Evolutionary conservation across 2,888 invertebrate species (phyloP).

Genomic region (Crossocerus cetratus): DNA sequence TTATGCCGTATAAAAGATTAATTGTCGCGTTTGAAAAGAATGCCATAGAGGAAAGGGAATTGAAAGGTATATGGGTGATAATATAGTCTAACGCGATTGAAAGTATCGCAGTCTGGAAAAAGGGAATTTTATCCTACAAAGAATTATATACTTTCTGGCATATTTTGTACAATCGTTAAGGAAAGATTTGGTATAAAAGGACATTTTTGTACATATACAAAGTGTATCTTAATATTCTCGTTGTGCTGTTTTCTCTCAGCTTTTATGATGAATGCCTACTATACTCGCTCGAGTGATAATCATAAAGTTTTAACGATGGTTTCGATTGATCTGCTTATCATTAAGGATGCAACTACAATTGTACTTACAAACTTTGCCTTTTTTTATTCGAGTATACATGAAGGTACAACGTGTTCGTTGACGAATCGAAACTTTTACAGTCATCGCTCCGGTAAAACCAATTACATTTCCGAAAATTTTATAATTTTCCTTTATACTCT

Average conservation of each 20-base stretch:
- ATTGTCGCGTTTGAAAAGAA: conserved; percentile 3
- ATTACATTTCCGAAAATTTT: not conserved
- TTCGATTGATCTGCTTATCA: not conserved
- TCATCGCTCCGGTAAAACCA: not conserved
- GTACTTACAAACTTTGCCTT: not conserved
- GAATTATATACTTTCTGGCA: conserved; percentile 40
- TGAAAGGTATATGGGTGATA: conserved; percentile 24
- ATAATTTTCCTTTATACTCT: not conserved
- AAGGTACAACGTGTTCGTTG: not conserved
- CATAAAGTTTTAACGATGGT: not conserved
- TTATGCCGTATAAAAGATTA: not conserved
- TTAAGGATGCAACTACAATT: not conserved
- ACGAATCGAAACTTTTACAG: conserved; percentile 8
- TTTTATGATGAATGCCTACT: conserved; percentile 48
- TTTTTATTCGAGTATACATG: not conserved
- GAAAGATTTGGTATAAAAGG: conserved; percentile 45
- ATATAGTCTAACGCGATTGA: conserved; percentile 35
- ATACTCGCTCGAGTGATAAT: conserved; percentile 19
- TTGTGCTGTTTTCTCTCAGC: conserved; percentile 45
- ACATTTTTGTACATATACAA: conserved; percentile 55
- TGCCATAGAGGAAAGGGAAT: conserved; percentile 7
- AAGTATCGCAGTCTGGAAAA: conserved; percentile 36
- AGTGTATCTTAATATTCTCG: conserved; percentile 34
- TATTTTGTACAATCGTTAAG: conserved; percentile 55
- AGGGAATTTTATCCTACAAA: conserved; percentile 36